Conservation (phyloP, 1,140 invertebrate species). For the Scylla paramamosain region DNA sequence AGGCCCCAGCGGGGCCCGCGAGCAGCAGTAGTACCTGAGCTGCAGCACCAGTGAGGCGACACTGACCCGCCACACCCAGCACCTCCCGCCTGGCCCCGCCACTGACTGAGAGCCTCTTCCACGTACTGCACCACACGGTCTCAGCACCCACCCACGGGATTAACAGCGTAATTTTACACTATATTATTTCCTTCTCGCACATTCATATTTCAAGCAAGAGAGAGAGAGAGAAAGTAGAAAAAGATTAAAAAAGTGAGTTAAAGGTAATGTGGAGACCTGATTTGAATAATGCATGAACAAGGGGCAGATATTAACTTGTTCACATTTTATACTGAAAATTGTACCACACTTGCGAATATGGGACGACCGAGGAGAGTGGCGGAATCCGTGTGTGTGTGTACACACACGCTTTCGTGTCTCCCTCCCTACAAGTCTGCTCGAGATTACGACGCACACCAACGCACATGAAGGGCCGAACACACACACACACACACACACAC, state of each 20-base stretch:
- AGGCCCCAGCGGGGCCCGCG: neutral
- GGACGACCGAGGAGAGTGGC: no score
- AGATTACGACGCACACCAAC: neutral
- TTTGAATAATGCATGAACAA: neutral
- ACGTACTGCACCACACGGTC: neutral
- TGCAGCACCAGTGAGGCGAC: neutral
- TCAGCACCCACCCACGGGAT: neutral
- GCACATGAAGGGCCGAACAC: neutral
- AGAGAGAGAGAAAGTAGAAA: no score
- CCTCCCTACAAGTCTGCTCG: neutral
- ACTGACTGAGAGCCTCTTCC: neutral
- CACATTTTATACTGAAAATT: neutral
- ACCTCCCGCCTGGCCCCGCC: neutral
- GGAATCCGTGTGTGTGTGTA: neutral
- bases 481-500: slow-evolving; percentile 33
- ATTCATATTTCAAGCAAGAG: neutral
- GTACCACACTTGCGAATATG: neutral
- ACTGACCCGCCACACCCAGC: neutral
- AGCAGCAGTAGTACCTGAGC: neutral
- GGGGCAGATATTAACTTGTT: neutral
- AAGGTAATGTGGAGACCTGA: neutral
- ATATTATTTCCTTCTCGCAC: neutral
- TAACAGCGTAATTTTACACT: neutral
- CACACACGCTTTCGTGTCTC: neutral
- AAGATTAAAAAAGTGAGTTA: neutral